Conservation (phyloP, 1,140 invertebrate genomes). For the Apis cerana region DNA sequence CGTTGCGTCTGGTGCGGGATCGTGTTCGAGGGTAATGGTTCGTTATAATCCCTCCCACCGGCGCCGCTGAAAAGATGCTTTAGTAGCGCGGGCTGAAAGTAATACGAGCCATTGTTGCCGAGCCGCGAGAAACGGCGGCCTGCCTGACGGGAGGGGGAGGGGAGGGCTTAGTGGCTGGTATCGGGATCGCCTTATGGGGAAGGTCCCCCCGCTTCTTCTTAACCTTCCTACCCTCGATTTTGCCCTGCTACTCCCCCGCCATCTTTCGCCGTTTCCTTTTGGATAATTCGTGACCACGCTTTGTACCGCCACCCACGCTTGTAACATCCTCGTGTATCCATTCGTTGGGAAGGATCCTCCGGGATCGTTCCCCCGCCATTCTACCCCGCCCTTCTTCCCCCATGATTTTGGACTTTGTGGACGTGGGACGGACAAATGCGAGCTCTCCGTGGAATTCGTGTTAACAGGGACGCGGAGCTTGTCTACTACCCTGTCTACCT, state of each 20-base stretch:
- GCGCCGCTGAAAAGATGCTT: constrained; percentile 47
- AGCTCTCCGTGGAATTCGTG: background rate
- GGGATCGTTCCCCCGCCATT: background rate
- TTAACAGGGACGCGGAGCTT: background rate
- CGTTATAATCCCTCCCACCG: constrained; percentile 42
- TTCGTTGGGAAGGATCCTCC: background rate
- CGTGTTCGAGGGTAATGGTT: constrained; percentile 47
- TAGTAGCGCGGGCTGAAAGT: constrained; percentile 36
- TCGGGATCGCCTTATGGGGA: constrained; percentile 30
- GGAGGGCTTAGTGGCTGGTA: constrained; percentile 16
- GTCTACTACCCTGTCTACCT: background rate
- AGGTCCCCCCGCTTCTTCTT: background rate
- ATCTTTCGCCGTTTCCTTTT: too few species aligned
- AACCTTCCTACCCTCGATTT: background rate
- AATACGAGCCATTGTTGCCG: constrained; percentile 43
- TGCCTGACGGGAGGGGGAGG: too few species aligned
- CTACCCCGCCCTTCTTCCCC: background rate
- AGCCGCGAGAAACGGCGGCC: background rate
- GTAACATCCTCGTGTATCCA: too few species aligned
- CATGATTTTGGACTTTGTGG: background rate
- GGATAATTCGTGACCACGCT: too few species aligned
- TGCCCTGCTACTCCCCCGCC: background rate
- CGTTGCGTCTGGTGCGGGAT: constrained; percentile 25
- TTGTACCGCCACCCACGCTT: background rate
- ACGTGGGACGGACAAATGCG: background rate